A percentile compares a stretch with the other conserved stretches of the same genome.
These are phyloP conservation scores for Linurgus olivaceus DNA, from an alignment of 2,797 vertebrate genomes.

Conservation along the genomic window DNA sequence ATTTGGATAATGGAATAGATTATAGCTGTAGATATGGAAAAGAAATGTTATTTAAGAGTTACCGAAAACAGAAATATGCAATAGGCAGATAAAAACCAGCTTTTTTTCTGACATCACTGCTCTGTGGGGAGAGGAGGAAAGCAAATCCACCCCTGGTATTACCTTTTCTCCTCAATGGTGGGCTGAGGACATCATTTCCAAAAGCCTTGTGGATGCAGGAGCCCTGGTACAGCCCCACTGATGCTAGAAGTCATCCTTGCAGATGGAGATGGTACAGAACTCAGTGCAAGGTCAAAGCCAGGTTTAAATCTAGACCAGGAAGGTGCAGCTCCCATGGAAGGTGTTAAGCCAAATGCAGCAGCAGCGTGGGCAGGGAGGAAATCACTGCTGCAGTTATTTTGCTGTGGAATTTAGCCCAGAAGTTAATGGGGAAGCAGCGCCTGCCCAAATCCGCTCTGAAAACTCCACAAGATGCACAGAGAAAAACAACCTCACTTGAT, in stretches of 20 bases:
- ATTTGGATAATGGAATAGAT: background rate
- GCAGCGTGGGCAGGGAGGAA: background rate
- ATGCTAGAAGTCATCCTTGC: background rate
- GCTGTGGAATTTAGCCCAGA: background rate
- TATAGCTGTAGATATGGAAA: background rate
- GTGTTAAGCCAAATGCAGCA: background rate
- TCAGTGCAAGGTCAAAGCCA: background rate
- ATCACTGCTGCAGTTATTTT: background rate
- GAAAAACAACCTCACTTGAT: background rate
- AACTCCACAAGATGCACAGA: background rate
- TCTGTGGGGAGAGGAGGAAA: background rate
- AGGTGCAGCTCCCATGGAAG: background rate
- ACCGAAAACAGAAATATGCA: background rate
- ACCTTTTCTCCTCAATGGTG: background rate
- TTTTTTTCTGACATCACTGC: background rate
- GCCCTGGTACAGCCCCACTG: background rate
- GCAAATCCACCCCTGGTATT: background rate
- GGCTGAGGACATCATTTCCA: background rate
- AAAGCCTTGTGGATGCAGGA: background rate
- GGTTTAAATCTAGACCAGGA: background rate
- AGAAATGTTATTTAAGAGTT: background rate
- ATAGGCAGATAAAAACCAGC: background rate
- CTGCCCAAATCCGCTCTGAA: background rate
- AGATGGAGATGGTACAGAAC: background rate
- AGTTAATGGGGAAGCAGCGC: background rate